Evolutionary conservation across 1,140 invertebrate species (phyloP).

Genomic region (Eriocheir sinensis): DNA sequence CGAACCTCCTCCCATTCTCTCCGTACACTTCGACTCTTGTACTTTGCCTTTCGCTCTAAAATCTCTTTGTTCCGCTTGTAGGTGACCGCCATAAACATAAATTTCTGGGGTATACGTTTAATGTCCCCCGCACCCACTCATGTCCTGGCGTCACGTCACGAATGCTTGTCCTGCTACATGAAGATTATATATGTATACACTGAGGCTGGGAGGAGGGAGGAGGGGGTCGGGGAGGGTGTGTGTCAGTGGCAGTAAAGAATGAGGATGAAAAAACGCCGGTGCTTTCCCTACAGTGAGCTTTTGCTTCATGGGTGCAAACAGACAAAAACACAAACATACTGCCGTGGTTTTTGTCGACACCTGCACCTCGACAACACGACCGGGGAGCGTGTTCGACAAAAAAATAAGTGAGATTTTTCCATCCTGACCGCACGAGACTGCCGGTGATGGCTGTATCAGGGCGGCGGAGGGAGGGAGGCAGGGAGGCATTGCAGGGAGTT

Average conservation of each 20-base stretch:
- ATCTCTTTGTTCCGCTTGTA: too few relatives aligned
- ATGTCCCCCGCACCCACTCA: neutral
- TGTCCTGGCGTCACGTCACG: neutral
- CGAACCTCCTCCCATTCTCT: too few relatives aligned
- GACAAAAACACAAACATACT: neutral
- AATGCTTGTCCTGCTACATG: neutral
- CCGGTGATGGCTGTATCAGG: neutral
- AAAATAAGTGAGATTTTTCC: neutral
- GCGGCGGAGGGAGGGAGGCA: neutral
- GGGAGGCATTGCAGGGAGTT: too few relatives aligned
- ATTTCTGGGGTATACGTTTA: too few relatives aligned
- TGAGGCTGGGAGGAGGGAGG: too few relatives aligned
- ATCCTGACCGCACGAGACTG: conserved; percentile 10
- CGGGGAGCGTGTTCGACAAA: neutral
- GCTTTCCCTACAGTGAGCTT: neutral
- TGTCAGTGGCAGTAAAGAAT: too few relatives aligned
- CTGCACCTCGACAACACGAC: neutral
- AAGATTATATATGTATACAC: neutral
- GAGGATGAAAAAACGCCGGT: neutral
- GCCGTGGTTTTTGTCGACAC: neutral
- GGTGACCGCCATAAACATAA: too few relatives aligned
- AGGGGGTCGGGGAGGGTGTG: too few relatives aligned
- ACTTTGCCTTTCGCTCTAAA: too few relatives aligned
- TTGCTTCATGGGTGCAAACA: conserved; percentile 13
- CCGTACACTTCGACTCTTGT: too few relatives aligned